These are phyloP conservation scores for Leucosticte australis DNA, from an alignment of 2,113 vertebrate genomes.

Conservation along the genomic window DNA sequence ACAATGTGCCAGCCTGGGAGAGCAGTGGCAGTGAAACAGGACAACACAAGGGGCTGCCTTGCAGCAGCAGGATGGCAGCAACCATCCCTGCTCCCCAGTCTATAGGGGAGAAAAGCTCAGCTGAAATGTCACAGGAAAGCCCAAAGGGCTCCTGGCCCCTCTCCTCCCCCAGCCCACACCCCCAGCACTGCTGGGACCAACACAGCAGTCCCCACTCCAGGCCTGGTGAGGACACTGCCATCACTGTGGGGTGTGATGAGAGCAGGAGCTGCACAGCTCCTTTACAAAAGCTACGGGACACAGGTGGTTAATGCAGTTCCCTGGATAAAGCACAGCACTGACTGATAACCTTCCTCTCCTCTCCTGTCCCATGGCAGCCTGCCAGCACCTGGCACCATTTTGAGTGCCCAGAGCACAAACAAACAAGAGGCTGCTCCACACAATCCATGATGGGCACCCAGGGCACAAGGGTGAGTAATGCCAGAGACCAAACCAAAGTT, in stretches of 20 bases:
- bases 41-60: neutral
- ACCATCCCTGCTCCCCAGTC: accelerated
- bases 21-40: neutral
- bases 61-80: accelerated
- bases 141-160: neutral
- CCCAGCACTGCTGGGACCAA: neutral
- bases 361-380: neutral
- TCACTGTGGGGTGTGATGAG: accelerated
- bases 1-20: accelerated
- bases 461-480: accelerated
- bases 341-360: neutral
- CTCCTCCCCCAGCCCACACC: neutral
- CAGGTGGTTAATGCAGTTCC: neutral
- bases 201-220: accelerated
- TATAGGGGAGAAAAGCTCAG: neutral
- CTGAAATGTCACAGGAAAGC: neutral
- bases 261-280: neutral
- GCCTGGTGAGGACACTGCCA: neutral
- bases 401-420: neutral
- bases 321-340: neutral
- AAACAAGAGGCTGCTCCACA: accelerated
- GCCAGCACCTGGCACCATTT: neutral
- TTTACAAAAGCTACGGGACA: accelerated
- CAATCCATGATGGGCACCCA: neutral
- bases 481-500: neutral